phyloP scores from a whole-genome alignment of 2,113 vertebrate genomes.

The Tetraodon nigroviridis region DNA sequence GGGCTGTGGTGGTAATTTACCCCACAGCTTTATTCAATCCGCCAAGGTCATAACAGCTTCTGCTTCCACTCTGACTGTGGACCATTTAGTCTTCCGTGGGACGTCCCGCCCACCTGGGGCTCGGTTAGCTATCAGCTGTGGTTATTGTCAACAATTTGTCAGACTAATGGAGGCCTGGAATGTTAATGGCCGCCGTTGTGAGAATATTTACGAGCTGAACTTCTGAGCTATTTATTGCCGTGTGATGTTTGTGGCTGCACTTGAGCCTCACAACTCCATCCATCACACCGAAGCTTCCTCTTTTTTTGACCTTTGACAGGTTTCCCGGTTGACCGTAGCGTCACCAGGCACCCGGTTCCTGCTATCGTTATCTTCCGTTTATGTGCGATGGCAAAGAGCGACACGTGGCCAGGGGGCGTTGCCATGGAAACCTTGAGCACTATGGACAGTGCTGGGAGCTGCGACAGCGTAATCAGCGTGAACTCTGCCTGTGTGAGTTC shows the following conservation, averaged over 20 bases:
- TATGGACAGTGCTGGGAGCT: conserved; percentile 77
- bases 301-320: background rate
- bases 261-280: background rate
- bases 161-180: conserved; percentile 14
- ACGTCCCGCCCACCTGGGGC: conserved; percentile 20
- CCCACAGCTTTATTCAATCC: too few species aligned
- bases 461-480: conserved; percentile 82
- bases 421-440: conserved; percentile 69
- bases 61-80: conserved; percentile 8
- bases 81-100: conserved; percentile 11
- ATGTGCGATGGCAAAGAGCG: conserved; percentile 79
- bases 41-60: conserved; percentile 4
- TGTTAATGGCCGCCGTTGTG: conserved; percentile 19
- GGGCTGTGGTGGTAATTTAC: too few species aligned
- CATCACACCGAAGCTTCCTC: background rate
- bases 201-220: conserved; percentile 8
- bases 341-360: conserved; percentile 5
- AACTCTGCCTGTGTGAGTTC: conserved; percentile 82
- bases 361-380: conserved; percentile 4
- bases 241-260: background rate
- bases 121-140: conserved; percentile 25
- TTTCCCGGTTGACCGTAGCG: conserved; percentile 4
- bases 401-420: conserved; percentile 74
- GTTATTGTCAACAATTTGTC: conserved; percentile 18
- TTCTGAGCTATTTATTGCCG: background rate